Base-by-base conservation (phyloP, 1,140 invertebrate species). In the Pantala flavescens region DNA sequence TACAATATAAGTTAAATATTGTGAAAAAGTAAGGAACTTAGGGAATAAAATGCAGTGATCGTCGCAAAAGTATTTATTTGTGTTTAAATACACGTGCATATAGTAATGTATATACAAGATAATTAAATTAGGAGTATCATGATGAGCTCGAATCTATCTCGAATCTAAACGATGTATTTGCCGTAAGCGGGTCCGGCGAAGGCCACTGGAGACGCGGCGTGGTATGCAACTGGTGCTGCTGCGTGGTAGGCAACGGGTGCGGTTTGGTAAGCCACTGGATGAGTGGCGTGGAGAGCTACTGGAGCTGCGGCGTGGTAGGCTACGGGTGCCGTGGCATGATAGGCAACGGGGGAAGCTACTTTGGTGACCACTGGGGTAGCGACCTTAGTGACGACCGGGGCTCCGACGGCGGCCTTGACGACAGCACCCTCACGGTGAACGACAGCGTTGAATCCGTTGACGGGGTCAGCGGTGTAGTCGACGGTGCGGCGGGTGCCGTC, bases 401-500 rank as follows among this genome's bases (percentile, higher is more conserved):
- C 43, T 49, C 70, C 72, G 55, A 77, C 21, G 78, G 76, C 74
- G 12, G 78, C 77, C 19, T 78, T 76, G 70, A 78, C 77, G n/a
- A 77, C 74, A 23, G 83, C 81, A 2, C 84, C 83, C 78, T 89
- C 86, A 9, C 85, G 84, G 71, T 84, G 85, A 10, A 91, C 86
- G 23, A 88, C 82, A 0, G 90, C 90, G 81, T 90, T 87, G 81
- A 91, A 90, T 77, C 90, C 90, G 78, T 86, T 88, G 79, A 90
- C 85, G 23, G 88, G 86, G 79, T 91, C 90, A 74, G 90, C 89
- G 49, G 88, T 90, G 83, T 92, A 92, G 43, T 90, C 87, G 71
- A 91, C 90, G 77, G 88, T 88, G 76, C 90, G 86, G 78, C 86
- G 84, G 78, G 87, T 89, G 63, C 90, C 90, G 79, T 92, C 84